phyloP scores from a whole-genome alignment of 2,888 invertebrate genomes.

The Achlya flavicornis region DNA sequence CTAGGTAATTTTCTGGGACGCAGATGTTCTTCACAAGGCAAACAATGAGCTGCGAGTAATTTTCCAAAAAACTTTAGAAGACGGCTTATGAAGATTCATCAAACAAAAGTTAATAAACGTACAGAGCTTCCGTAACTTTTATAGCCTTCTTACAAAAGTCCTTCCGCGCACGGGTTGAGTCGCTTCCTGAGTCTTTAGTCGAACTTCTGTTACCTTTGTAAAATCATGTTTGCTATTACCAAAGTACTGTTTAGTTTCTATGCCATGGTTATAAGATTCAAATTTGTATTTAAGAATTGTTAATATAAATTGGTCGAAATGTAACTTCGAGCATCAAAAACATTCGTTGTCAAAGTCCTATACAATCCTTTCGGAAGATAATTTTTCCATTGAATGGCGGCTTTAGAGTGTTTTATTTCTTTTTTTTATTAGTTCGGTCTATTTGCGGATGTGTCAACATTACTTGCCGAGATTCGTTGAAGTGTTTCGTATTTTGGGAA shows the following conservation, averaged over 20 bases:
- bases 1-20: background rate
- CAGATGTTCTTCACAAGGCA: conserved; percentile 1
- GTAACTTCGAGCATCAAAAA: conserved; percentile 10
- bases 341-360: conserved; percentile 12
- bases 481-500: too few species aligned
- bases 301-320: background rate
- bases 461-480: background rate
- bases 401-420: conserved; percentile 8
- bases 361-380: conserved; percentile 7
- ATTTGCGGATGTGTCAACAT: conserved; percentile 2
- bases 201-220: background rate
- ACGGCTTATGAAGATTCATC: conserved; percentile 3
- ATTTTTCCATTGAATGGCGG: conserved; percentile 3
- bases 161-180: conserved; percentile 6
- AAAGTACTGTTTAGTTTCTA: background rate
- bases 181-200: background rate
- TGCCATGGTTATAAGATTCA: background rate
- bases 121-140: conserved; percentile 8
- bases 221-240: background rate
- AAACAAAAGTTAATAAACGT: conserved; percentile 8
- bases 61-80: conserved; percentile 1
- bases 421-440: background rate
- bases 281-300: background rate
- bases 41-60: background rate
- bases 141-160: background rate